Conservation (phyloP, 1,140 invertebrate genomes). For the Heliothis virescens region DNA sequence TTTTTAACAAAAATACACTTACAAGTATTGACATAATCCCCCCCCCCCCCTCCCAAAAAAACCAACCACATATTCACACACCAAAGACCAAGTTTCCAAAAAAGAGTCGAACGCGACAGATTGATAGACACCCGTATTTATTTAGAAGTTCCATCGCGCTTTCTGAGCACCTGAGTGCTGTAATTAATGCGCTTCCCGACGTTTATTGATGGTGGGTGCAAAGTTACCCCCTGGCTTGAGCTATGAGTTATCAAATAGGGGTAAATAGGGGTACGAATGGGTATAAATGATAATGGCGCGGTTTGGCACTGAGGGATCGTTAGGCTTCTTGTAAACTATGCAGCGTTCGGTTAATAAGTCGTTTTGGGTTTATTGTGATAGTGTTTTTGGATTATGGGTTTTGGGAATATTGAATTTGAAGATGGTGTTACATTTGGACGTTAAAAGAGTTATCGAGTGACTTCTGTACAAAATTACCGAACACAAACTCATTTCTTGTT, state of each 20-base stretch:
- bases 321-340: slow-evolving; percentile 19
- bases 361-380: background rate
- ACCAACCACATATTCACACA: background rate
- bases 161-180: slow-evolving; percentile 16
- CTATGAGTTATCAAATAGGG: slow-evolving; percentile 39
- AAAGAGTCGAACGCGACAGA: background rate
- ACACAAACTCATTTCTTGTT: too few species aligned
- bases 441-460: background rate
- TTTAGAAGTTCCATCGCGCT: slow-evolving; percentile 25
- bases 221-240: slow-evolving; percentile 27
- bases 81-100: background rate
- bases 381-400: background rate
- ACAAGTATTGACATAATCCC: background rate
- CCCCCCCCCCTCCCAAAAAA: too few species aligned
- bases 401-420: background rate
- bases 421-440: background rate
- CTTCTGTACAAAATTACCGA: too few species aligned
- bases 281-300: slow-evolving; percentile 38
- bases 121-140: slow-evolving; percentile 31
- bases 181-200: slow-evolving; percentile 27
- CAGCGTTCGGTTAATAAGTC: slow-evolving; percentile 3
- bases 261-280: slow-evolving; percentile 30
- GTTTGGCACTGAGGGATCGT: slow-evolving; percentile 9
- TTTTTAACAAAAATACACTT: too few species aligned
- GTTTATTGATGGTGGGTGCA: slow-evolving; percentile 31